Evolutionary conservation across 2,888 invertebrate genomes (phyloP).

Genomic region (Caenorhabditis sp.): DNA sequence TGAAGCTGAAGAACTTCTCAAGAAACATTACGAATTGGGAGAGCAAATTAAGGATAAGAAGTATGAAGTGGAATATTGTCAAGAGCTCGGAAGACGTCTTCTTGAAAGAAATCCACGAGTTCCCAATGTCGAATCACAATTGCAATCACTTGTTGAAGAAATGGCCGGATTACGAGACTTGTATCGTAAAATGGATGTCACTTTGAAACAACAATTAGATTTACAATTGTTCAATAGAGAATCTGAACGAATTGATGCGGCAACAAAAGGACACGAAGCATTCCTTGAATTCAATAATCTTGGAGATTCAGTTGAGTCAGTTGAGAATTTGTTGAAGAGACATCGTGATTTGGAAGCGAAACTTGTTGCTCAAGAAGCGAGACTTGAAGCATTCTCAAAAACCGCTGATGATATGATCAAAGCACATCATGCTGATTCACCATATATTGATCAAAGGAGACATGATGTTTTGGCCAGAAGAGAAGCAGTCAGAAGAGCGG

Average conservation of each 20-base stretch:
- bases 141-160: conserved; percentile 37
- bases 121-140: conserved; percentile 54
- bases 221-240: conserved; percentile 90
- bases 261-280: conserved; percentile 90
- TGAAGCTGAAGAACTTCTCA: conserved; percentile 87
- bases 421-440: conserved; percentile 76
- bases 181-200: conserved; percentile 79
- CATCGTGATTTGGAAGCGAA: conserved; percentile 93
- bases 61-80: conserved; percentile 79
- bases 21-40: conserved; percentile 87
- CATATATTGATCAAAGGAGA: conserved; percentile 73
- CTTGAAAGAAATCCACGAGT: conserved; percentile 75
- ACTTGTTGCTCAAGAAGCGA: conserved; percentile 89
- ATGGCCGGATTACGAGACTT: conserved; percentile 73
- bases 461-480: conserved; percentile 77
- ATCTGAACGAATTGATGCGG: conserved; percentile 94
- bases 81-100: conserved; percentile 78
- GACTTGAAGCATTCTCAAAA: conserved; percentile 83
- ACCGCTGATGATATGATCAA: conserved; percentile 83
- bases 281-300: conserved; percentile 86
- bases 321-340: conserved; percentile 88
- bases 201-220: conserved; percentile 86
- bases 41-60: conserved; percentile 76
- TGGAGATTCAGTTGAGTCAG: conserved; percentile 77
- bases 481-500: conserved; percentile 76